Percentiles rank a stretch among this genome's conserved stretches.
Conservation (phyloP, 2,888 invertebrate genomes). For the Melinopterus prodromus region DNA sequence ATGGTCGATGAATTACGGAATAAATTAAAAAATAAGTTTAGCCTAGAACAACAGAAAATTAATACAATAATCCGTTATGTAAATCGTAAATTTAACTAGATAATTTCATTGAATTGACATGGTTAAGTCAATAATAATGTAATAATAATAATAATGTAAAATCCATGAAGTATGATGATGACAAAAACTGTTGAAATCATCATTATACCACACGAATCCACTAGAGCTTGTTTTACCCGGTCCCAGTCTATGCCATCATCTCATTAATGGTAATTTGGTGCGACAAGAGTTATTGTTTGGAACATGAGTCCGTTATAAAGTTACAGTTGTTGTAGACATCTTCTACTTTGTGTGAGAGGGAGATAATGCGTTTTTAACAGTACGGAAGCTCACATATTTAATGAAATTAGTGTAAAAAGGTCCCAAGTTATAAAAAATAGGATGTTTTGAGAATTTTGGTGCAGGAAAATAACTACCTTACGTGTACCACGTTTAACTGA, state of each 20-base stretch:
- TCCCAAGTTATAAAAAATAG: not conserved
- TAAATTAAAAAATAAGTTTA: not conserved
- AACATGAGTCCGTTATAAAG: conserved; percentile 40
- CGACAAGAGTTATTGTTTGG: conserved; percentile 20
- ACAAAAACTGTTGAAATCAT: not conserved
- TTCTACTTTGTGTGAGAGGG: not conserved
- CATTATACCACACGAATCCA: not conserved
- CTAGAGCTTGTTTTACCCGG: not conserved
- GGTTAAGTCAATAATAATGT: no score
- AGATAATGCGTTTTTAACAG: not conserved
- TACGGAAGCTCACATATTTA: not conserved
- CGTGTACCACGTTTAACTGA: no score
- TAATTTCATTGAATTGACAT: no score
- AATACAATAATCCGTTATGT: not conserved
- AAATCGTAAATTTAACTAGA: not conserved
- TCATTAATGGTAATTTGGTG: conserved; percentile 17
- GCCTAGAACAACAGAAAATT: not conserved
- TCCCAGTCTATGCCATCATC: not conserved
- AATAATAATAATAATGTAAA: no score
- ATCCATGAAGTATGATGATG: not conserved
- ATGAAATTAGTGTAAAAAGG: conserved; percentile 13
- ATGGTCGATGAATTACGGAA: not conserved
- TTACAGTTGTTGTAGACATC: conserved; percentile 37
- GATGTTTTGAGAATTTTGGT: not conserved
- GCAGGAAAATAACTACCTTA: not conserved